These are phyloP conservation scores for Cottoperca gobio DNA, from an alignment of 2,797 vertebrate species.

Conservation along the genomic window DNA sequence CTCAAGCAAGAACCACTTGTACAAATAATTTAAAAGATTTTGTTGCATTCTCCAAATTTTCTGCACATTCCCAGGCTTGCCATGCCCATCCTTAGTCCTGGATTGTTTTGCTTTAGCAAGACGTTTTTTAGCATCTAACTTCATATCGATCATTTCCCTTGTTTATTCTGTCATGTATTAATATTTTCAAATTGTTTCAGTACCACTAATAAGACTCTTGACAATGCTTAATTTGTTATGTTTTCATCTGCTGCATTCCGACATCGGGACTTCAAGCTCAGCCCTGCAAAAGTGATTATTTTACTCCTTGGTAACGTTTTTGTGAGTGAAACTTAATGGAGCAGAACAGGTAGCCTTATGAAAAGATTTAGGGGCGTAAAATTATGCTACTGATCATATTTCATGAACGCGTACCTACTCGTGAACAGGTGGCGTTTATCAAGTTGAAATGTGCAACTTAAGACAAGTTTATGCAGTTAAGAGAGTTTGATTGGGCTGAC, in stretches of 20 bases:
- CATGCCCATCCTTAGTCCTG: neutral
- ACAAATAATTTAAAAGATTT: neutral
- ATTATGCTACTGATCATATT: neutral
- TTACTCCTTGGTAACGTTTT: neutral
- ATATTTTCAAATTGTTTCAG: neutral
- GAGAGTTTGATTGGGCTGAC: conserved; percentile 11
- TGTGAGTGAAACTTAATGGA: neutral
- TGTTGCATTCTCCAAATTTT: neutral
- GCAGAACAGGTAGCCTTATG: neutral
- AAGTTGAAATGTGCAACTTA: conserved; percentile 23
- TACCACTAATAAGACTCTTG: neutral
- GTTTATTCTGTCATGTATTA: neutral
- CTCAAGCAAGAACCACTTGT: neutral
- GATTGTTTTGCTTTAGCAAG: neutral
- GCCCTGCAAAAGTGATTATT: neutral
- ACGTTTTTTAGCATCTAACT: neutral
- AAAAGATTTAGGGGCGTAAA: neutral
- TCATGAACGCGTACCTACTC: neutral
- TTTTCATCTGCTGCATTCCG: neutral
- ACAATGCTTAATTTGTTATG: neutral
- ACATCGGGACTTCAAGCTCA: neutral
- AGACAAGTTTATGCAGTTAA: conserved; percentile 4
- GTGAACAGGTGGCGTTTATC: conserved; percentile 18
- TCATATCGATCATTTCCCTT: neutral
- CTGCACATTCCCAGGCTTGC: neutral